Evolutionary conservation across 2,113 vertebrate species (phyloP).

Genomic region (Tyto alba): DNA sequence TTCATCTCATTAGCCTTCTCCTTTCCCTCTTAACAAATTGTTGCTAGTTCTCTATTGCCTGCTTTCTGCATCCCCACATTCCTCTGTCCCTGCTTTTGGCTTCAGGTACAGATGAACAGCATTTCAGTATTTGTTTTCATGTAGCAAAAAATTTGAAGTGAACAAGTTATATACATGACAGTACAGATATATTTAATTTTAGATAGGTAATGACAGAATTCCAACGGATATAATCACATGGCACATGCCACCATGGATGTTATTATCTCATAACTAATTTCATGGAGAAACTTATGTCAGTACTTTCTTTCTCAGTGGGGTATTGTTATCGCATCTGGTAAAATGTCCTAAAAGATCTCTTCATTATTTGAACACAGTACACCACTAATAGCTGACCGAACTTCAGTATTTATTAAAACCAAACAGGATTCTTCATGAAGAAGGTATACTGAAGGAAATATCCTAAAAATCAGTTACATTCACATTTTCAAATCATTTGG

Average conservation of each 20-base stretch:
- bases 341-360: neutral
- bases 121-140: neutral
- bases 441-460: neutral
- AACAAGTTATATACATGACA: neutral
- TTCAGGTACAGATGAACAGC: neutral
- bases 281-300: neutral
- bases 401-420: neutral
- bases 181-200: neutral
- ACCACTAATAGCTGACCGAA: neutral
- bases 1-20: neutral
- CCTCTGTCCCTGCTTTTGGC: neutral
- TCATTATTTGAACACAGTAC: neutral
- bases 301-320: neutral
- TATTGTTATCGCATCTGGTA: neutral
- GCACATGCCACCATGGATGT: neutral
- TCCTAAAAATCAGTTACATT: neutral
- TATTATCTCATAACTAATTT: neutral
- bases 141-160: neutral
- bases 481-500: neutral
- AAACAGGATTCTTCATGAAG: neutral
- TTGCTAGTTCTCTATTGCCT: neutral
- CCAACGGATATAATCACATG: neutral
- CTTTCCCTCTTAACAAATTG: neutral
- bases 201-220: neutral
- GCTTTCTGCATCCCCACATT: neutral